These are phyloP conservation scores for Epistrophe eligans DNA, from an alignment of 2,888 invertebrate species.

Conservation along the genomic window DNA sequence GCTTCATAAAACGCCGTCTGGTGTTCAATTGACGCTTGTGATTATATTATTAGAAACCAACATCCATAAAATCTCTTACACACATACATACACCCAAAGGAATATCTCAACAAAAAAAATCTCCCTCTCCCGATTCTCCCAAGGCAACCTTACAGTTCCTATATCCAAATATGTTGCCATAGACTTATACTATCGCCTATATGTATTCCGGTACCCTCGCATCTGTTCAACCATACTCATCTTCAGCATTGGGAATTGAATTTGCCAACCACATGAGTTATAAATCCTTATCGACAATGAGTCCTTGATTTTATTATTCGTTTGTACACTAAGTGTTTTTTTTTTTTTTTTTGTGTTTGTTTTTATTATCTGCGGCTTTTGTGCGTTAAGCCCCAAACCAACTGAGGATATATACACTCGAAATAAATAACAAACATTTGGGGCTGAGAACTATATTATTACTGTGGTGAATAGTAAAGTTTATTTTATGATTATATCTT, in stretches of 20 bases:
- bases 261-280: constrained; percentile 30
- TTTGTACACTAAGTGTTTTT: constrained; percentile 13
- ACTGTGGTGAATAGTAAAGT: not conserved
- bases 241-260: constrained; percentile 16
- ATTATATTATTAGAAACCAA: not conserved
- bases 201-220: not conserved
- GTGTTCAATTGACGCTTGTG: constrained; percentile 34
- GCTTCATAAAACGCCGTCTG: constrained; percentile 41
- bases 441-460: not conserved
- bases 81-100: not conserved
- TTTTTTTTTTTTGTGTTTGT: not conserved
- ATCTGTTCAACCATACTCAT: not conserved
- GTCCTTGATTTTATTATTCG: constrained; percentile 32
- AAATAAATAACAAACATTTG: constrained; percentile 5
- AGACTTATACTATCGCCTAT: not conserved
- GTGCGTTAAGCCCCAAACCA: constrained; percentile 20
- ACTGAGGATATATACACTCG: not conserved
- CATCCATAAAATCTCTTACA: constrained; percentile 28
- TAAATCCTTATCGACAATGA: constrained; percentile 21
- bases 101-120: constrained; percentile 36
- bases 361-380: constrained; percentile 23
- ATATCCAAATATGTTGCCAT: not conserved
- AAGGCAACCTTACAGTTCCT: not conserved
- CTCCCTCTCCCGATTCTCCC: not conserved
- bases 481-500: constrained; percentile 13